phyloP scores from a whole-genome alignment of 2,888 invertebrate species.

The Apamea monoglypha region DNA sequence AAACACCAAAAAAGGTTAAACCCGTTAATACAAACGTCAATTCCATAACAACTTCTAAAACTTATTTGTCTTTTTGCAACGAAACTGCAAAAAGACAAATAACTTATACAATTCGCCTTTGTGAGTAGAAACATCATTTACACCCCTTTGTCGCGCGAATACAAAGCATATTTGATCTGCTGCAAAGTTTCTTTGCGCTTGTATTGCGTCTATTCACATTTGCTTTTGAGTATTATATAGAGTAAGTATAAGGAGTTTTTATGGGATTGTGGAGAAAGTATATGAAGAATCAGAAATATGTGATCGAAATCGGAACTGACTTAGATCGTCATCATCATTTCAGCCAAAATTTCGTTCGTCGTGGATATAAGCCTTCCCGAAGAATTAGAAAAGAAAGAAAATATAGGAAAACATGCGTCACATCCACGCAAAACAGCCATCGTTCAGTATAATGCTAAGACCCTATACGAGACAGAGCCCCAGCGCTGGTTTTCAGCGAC shows the following conservation, averaged over 20 bases:
- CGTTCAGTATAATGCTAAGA: too few species aligned
- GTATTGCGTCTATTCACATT: slow-evolving; percentile 48
- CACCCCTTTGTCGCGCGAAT: slow-evolving; percentile 72
- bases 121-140: slow-evolving; percentile 68
- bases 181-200: slow-evolving; percentile 59
- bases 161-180: slow-evolving; percentile 71
- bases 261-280: background rate
- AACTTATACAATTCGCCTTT: slow-evolving; percentile 68
- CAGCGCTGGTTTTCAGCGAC: too few species aligned
- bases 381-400: too few species aligned
- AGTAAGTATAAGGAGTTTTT: slow-evolving; percentile 11
- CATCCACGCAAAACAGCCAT: too few species aligned
- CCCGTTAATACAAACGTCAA: slow-evolving; percentile 1
- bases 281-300: background rate
- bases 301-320: background rate
- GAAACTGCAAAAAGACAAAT: slow-evolving; percentile 73
- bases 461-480: too few species aligned
- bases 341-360: too few species aligned
- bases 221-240: slow-evolving; percentile 48
- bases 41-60: slow-evolving; percentile 40
- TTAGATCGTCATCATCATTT: background rate
- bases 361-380: background rate
- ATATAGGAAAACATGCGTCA: too few species aligned
- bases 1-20: background rate
- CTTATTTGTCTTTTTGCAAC: too few species aligned